Percentiles rank a stretch among this genome's conserved stretches.
These are phyloP conservation scores for Leptopilina clavipes DNA, from an alignment of 1,140 invertebrate genomes.

Conservation along the genomic window DNA sequence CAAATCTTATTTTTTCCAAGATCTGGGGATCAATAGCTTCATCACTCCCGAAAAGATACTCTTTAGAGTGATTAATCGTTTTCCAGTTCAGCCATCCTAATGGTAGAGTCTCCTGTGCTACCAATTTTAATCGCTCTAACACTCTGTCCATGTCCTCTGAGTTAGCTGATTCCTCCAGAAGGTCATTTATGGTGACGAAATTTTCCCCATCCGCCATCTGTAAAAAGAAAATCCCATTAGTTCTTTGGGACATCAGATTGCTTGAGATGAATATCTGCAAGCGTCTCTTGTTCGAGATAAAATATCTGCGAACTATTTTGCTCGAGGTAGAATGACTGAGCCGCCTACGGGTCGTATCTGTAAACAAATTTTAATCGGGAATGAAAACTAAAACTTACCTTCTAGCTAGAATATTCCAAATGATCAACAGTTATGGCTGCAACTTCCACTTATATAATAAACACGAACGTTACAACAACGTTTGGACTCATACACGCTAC, in stretches of 20 bases:
- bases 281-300: not conserved
- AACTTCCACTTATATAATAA: not conserved
- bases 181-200: not conserved
- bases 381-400: not conserved
- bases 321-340: not conserved
- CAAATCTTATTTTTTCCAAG: not conserved
- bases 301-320: not conserved
- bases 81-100: not conserved
- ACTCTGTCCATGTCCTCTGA: not conserved
- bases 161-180: not conserved
- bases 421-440: not conserved
- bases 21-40: not conserved
- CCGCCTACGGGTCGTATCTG: not conserved
- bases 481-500: too few species aligned
- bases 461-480: too few species aligned
- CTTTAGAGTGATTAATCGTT: not conserved
- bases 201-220: not conserved
- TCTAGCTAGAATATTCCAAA: not conserved
- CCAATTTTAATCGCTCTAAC: not conserved
- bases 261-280: constrained; percentile 3
- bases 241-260: not conserved
- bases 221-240: not conserved
- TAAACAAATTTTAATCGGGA: not conserved
- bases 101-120: not conserved
- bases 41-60: not conserved